These are phyloP conservation scores for Chalcis sispes DNA, from an alignment of 2,888 invertebrate genomes.

Conservation along the genomic window DNA sequence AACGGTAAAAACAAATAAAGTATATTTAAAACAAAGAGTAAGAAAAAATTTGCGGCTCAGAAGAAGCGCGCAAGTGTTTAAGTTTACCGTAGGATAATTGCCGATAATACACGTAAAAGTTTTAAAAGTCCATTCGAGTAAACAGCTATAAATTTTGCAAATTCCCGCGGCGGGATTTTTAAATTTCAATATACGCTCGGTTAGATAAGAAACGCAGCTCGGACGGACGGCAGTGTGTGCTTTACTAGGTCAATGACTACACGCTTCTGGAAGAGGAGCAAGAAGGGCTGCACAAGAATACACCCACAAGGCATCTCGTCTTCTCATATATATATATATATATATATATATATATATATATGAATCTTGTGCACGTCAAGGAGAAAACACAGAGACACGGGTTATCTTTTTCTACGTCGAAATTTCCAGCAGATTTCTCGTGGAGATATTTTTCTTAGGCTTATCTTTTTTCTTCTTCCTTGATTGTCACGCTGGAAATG, in stretches of 20 bases:
- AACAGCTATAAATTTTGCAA: background rate
- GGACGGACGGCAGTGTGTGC: background rate
- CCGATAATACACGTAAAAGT: background rate
- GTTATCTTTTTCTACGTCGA: background rate
- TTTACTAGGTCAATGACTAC: conserved; percentile 29
- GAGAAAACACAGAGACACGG: conserved; percentile 12
- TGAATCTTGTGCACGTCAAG: background rate
- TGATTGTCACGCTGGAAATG: too few relatives aligned
- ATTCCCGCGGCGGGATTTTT: background rate
- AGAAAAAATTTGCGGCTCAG: too few relatives aligned
- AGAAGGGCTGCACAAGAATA: conserved; percentile 3
- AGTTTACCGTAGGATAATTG: background rate
- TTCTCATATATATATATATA: too few relatives aligned
- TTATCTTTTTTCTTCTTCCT: background rate
- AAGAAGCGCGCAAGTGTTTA: background rate
- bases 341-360: too few relatives aligned
- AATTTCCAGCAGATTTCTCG: conserved; percentile 35
- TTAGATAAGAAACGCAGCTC: conserved; percentile 10
- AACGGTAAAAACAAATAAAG: too few relatives aligned
- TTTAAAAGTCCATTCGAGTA: background rate
- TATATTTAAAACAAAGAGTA: too few relatives aligned
- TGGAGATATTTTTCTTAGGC: background rate
- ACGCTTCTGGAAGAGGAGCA: background rate
- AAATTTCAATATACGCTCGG: conserved; percentile 17
- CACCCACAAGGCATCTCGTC: background rate